These are phyloP conservation scores for Microcebus griseorufus DNA, from an alignment of 2,113 vertebrate species.

Conservation along the genomic window DNA sequence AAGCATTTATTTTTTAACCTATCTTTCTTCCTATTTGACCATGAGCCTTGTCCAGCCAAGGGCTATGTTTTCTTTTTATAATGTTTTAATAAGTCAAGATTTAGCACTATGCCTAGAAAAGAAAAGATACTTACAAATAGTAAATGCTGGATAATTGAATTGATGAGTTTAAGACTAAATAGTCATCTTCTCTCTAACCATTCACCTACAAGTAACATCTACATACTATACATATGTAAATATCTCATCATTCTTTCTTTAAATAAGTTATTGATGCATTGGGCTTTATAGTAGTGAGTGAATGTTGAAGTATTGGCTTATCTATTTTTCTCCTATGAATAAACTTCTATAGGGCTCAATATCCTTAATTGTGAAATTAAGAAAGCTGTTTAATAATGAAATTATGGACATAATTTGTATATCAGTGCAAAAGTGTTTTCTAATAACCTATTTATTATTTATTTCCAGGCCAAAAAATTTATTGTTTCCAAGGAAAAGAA, in stretches of 20 bases:
- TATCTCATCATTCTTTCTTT: background rate
- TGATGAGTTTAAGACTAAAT: background rate
- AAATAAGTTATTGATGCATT: background rate
- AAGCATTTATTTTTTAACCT: background rate
- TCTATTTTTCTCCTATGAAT: background rate
- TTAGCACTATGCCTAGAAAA: background rate
- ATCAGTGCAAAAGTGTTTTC: background rate
- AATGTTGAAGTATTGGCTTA: background rate
- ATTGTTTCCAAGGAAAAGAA: background rate
- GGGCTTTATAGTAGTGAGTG: background rate
- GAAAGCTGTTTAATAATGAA: background rate
- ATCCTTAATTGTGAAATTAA: background rate
- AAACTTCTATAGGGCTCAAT: background rate
- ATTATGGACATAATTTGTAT: background rate
- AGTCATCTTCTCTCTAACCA: background rate
- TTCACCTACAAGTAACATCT: background rate
- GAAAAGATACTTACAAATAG: background rate
- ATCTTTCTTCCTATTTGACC: background rate
- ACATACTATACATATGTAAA: background rate
- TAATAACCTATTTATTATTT: background rate
- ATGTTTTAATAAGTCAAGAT: background rate
- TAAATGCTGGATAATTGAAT: background rate
- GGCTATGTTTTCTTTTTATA: background rate
- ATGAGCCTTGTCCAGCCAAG: rapidly evolving
- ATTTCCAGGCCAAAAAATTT: background rate